phyloP scores from a whole-genome alignment of 37 sponge, comb jelly and placozoan genomes.

The Dysidea cf. avara region DNA sequence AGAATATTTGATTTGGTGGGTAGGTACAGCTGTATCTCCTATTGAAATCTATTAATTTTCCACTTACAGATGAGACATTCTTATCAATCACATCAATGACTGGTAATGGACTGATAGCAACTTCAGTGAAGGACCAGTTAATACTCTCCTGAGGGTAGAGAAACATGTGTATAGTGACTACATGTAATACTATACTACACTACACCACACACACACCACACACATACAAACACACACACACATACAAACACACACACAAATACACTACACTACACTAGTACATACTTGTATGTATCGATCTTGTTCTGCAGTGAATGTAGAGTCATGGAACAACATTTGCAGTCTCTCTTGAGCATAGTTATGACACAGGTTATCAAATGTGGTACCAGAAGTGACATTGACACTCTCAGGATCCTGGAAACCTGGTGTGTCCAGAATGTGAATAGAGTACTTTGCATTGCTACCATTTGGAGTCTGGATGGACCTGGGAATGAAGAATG shows the following conservation, averaged over 20 bases:
- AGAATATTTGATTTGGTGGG: no score
- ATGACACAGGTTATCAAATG: slow-evolving; percentile 92
- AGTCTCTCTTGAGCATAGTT: slow-evolving; percentile 97
- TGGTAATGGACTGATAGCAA: slow-evolving; percentile 73
- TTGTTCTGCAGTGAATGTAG: slow-evolving; percentile 87
- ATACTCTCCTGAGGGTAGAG: slow-evolving; percentile 73
- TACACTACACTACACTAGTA: no score
- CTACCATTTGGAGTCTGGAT: slow-evolving; percentile 38
- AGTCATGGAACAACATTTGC: slow-evolving; percentile 94
- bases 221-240: slow-evolving; percentile 15
- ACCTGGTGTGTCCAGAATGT: slow-evolving; percentile 93
- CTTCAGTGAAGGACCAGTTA: slow-evolving; percentile 83
- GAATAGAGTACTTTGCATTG: slow-evolving; percentile 66
- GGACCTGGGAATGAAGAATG: slow-evolving; percentile 30
- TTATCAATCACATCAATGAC: slow-evolving; percentile 89
- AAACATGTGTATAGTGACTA: not conserved
- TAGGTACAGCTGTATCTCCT: no score
- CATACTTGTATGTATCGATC: slow-evolving; percentile 69
- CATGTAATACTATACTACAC: no score
- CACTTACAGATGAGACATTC: slow-evolving; percentile 68
- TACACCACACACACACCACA: no score
- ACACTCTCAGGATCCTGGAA: slow-evolving; percentile 86
- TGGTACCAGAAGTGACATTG: slow-evolving; percentile 47
- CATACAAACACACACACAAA: slow-evolving; percentile 5
- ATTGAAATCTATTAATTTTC: no score